Percentiles rank a stretch among this genome's conserved stretches.
These are phyloP conservation scores for Nematostella vectensis DNA, from an alignment of 92 coral and sea anemone genomes.

Conservation along the genomic window DNA sequence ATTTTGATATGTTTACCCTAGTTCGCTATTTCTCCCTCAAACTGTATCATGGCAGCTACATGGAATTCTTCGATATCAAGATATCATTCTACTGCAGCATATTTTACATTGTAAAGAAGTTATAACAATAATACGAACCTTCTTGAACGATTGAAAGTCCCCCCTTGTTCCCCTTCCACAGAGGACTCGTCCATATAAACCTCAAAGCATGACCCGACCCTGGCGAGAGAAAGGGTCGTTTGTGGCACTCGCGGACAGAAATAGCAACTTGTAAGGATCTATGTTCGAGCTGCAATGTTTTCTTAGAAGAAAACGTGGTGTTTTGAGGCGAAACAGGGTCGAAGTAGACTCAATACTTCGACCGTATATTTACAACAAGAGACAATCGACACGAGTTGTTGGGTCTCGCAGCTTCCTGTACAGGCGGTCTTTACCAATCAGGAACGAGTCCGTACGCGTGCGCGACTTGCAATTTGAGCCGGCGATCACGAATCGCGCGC, in stretches of 20 bases:
- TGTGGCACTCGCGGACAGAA: constrained; percentile 11
- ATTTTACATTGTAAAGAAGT: neutral
- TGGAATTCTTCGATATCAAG: no score
- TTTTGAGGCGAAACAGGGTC: no score
- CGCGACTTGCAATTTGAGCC: no score
- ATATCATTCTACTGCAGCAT: neutral
- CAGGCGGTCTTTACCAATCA: no score
- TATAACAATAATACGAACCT: constrained; percentile 74
- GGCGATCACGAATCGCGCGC: no score
- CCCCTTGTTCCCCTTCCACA: constrained; percentile 99
- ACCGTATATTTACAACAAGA: constrained; percentile 20
- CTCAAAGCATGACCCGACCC: constrained; percentile 98
- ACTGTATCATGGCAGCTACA: no score
- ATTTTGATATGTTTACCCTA: no score
- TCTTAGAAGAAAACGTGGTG: no score
- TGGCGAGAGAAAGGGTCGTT: constrained; percentile 52
- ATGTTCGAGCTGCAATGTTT: constrained; percentile 5
- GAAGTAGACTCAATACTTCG: constrained; percentile 4
- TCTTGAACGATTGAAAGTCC: constrained; percentile 78
- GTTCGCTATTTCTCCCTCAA: no score
- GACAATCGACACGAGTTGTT: constrained; percentile 33
- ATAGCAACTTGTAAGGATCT: constrained; percentile 12
- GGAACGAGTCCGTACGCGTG: no score
- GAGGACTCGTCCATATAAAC: constrained; percentile 83
- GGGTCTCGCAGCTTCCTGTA: constrained; percentile 20